Percentiles rank a stretch among this genome's conserved stretches.
Evolutionary conservation across 2,797 vertebrate species (phyloP).

Genomic region (Enoplosus armatus): DNA sequence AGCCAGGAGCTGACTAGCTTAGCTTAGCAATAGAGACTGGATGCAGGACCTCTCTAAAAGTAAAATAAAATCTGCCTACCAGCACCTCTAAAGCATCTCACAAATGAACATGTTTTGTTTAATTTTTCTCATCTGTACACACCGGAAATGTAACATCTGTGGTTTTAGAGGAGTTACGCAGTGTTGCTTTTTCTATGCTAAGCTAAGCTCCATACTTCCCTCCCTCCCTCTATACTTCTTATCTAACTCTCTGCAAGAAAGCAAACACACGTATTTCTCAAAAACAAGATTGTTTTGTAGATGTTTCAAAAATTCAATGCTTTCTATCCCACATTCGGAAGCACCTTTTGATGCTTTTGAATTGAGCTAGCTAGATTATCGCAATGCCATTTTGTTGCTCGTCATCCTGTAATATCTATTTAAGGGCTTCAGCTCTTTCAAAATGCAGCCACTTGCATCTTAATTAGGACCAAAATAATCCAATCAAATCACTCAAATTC

Average conservation of each 20-base stretch:
- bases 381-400: background rate
- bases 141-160: background rate
- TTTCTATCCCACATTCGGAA: background rate
- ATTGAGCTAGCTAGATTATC: background rate
- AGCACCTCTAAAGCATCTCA: too few species aligned
- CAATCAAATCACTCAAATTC: background rate
- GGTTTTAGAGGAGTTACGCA: background rate
- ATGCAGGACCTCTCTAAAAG: background rate
- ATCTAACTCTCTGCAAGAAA: background rate
- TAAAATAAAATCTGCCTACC: too few species aligned
- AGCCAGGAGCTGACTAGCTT: background rate
- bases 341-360: background rate
- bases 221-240: too few species aligned
- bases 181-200: background rate
- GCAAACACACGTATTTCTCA: background rate
- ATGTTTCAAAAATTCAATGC: background rate
- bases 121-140: background rate
- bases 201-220: background rate
- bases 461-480: background rate
- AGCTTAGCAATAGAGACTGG: background rate
- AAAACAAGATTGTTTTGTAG: background rate
- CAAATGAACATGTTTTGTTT: background rate
- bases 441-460: background rate
- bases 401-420: background rate
- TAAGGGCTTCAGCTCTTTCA: background rate